Evolutionary conservation across 2,888 invertebrate species (phyloP).

Genomic region (Protophormia terraenovae): DNA sequence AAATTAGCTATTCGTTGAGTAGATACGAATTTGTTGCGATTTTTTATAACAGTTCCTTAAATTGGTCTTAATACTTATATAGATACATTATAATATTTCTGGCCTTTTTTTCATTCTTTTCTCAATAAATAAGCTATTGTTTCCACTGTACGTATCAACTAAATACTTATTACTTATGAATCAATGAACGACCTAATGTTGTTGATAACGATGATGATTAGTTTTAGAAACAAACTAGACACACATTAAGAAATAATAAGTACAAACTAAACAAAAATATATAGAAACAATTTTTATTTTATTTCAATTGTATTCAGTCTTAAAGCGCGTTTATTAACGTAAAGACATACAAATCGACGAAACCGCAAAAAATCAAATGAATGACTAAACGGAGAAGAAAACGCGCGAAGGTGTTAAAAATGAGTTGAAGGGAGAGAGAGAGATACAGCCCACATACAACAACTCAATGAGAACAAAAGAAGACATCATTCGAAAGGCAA

Average conservation of each 20-base stretch:
- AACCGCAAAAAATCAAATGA: background rate
- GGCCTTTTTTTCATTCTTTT: too few relatives aligned
- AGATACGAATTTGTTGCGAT: too few relatives aligned
- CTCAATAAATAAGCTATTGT: background rate
- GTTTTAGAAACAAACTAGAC: constrained; percentile 46
- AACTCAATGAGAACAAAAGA: constrained; percentile 4
- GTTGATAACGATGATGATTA: constrained; percentile 54
- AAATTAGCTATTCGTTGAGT: too few relatives aligned
- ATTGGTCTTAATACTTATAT: too few relatives aligned
- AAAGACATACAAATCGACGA: constrained; percentile 28
- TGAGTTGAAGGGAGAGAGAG: constrained; percentile 28
- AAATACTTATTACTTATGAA: too few relatives aligned
- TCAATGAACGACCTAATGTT: constrained; percentile 44
- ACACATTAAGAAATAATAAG: background rate
- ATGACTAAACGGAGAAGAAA: background rate
- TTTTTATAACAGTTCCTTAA: too few relatives aligned
- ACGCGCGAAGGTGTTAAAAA: constrained; percentile 10
- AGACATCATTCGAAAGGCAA: constrained; percentile 9
- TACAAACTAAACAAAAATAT: constrained; percentile 19
- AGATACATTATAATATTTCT: too few relatives aligned
- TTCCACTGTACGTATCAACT: background rate
- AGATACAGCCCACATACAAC: background rate
- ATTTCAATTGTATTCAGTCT: constrained; percentile 47
- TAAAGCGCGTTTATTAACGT: constrained; percentile 34
- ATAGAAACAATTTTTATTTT: constrained; percentile 16